phyloP scores from a whole-genome alignment of 2,888 invertebrate species.

The Carcina quercana region DNA sequence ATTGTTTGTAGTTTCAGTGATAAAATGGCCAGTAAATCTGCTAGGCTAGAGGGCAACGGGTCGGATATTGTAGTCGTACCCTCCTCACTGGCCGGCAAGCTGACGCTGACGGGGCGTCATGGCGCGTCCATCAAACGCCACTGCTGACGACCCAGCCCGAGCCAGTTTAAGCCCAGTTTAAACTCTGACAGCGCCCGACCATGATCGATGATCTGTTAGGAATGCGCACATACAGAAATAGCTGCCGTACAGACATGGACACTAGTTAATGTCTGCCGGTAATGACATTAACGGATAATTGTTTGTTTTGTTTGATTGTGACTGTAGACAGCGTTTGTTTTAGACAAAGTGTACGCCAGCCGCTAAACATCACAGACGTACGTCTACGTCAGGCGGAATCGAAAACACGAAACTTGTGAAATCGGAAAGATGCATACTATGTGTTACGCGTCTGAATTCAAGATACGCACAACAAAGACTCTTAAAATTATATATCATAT shows the following conservation, averaged over 20 bases:
- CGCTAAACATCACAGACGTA: too few species aligned
- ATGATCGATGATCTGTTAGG: conserved; percentile 55
- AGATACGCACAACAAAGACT: too few species aligned
- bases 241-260: conserved; percentile 29
- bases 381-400: too few species aligned
- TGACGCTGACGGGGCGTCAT: conserved; percentile 46
- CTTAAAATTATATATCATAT: too few species aligned
- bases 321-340: conserved; percentile 29
- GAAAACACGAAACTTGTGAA: too few species aligned
- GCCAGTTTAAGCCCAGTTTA: conserved; percentile 55
- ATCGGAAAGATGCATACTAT: too few species aligned
- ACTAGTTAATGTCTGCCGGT: conserved; percentile 46
- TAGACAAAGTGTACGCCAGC: too few species aligned
- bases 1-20: too few species aligned
- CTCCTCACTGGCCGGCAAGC: conserved; percentile 27
- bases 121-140: conserved; percentile 59
- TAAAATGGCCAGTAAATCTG: too few species aligned
- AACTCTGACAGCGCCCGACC: conserved; percentile 52
- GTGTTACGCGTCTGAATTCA: too few species aligned
- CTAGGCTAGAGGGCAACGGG: conserved; percentile 39
- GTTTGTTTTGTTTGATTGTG: conserved; percentile 13
- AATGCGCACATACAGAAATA: conserved; percentile 53
- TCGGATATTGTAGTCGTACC: conserved; percentile 27
- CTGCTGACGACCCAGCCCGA: conserved; percentile 40
- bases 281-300: conserved; percentile 42